Evolutionary conservation across 2,113 vertebrate genomes (phyloP).

Genomic region (Halichoerus grypus): DNA sequence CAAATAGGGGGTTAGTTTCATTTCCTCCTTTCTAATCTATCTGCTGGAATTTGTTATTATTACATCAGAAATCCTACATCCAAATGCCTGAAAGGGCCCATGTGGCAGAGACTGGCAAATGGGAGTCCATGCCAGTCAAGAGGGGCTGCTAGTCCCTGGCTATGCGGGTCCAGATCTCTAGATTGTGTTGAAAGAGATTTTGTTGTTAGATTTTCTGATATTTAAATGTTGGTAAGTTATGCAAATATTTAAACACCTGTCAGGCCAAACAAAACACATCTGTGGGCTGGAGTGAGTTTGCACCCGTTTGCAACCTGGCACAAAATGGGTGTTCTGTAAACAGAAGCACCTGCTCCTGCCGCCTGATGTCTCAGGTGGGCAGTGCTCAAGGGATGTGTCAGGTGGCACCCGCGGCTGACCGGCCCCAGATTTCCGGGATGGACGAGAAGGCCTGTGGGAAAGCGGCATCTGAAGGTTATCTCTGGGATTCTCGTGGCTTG

Average conservation of each 20-base stretch:
- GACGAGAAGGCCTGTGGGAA: background rate
- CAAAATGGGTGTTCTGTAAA: background rate
- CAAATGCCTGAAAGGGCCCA: background rate
- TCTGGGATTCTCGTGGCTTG: background rate
- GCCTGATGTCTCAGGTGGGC: background rate
- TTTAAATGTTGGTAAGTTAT: background rate
- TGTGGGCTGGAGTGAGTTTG: background rate
- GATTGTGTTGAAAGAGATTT: background rate
- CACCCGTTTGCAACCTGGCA: background rate
- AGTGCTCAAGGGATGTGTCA: background rate
- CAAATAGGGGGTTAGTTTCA: background rate
- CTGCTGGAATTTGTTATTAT: background rate
- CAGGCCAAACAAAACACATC: background rate
- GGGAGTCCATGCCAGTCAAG: background rate
- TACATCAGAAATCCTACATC: background rate
- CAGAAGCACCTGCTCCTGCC: background rate
- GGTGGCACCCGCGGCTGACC: fast-evolving
- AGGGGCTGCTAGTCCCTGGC: background rate
- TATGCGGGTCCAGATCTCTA: background rate
- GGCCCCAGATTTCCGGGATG: background rate
- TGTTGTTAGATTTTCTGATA: background rate
- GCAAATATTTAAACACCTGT: constrained; percentile 41
- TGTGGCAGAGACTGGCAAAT: background rate
- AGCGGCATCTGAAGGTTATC: background rate
- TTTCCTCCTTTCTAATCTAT: background rate